phyloP scores from a whole-genome alignment of 2,888 invertebrate genomes.

The Coleophora deauratella region DNA sequence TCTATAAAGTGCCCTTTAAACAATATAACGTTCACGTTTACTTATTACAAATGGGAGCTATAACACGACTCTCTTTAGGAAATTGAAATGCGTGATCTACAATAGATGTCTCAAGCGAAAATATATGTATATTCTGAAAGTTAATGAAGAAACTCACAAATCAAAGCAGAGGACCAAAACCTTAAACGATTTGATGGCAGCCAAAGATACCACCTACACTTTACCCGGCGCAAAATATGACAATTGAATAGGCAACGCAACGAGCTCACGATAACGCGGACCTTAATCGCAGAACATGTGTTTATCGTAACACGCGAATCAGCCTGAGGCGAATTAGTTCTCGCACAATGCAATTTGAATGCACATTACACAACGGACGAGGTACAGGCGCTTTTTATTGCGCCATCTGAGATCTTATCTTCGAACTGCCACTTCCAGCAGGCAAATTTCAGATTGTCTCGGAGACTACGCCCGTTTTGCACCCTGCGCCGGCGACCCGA shows the following conservation, averaged over 20 bases:
- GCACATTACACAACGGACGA: conserved; percentile 74
- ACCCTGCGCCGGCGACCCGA: conserved; percentile 42
- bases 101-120: too few relatives aligned
- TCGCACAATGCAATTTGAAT: conserved; percentile 75
- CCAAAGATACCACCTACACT: too few relatives aligned
- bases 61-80: too few relatives aligned
- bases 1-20: conserved; percentile 50
- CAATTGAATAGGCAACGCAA: neutral
- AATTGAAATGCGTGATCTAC: too few relatives aligned
- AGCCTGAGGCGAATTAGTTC: conserved; percentile 73
- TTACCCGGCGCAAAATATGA: too few relatives aligned
- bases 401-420: conserved; percentile 74
- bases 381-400: conserved; percentile 72
- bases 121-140: too few relatives aligned
- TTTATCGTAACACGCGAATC: conserved; percentile 72
- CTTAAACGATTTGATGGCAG: too few relatives aligned
- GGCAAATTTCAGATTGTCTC: conserved; percentile 68
- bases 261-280: conserved; percentile 45
- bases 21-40: conserved; percentile 44
- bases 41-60: too few relatives aligned
- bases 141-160: too few relatives aligned
- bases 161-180: too few relatives aligned
- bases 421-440: conserved; percentile 72
- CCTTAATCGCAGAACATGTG: conserved; percentile 70
- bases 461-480: conserved; percentile 34